Evolutionary conservation across 2,113 vertebrate genomes (phyloP).

Genomic region (Myotis lucifugus): DNA sequence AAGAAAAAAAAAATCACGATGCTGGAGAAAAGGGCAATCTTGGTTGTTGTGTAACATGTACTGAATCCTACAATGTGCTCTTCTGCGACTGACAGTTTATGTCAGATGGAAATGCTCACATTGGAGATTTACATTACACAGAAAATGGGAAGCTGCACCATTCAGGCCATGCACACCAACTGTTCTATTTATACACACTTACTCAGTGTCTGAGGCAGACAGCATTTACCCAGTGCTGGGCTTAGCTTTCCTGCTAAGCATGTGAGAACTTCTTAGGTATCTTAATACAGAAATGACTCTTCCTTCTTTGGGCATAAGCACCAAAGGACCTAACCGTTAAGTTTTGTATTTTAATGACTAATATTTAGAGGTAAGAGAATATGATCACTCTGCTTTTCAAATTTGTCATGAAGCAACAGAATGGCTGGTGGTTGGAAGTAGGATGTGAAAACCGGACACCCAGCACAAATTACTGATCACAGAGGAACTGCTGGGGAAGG

Average conservation of each 20-base stretch:
- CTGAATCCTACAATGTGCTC: not conserved
- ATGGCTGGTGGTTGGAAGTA: not conserved
- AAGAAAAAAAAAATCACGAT: not conserved
- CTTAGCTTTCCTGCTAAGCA: conserved; percentile 67
- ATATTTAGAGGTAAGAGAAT: not conserved
- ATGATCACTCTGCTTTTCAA: not conserved
- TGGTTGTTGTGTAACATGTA: conserved; percentile 54
- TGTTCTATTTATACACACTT: conserved; percentile 71
- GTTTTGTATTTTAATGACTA: not conserved
- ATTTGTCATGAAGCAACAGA: not conserved
- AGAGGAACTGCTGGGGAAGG: not conserved
- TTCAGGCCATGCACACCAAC: not conserved
- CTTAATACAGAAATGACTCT: conserved; percentile 44
- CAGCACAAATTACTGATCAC: not conserved
- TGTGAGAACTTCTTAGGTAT: conserved; percentile 20
- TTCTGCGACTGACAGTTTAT: conserved; percentile 54
- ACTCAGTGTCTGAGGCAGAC: conserved; percentile 60
- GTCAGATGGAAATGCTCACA: conserved; percentile 64
- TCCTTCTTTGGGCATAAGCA: conserved; percentile 2
- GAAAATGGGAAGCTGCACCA: conserved; percentile 19
- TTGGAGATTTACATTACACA: conserved; percentile 62
- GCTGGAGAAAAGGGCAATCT: conserved; percentile 60
- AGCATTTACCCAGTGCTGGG: conserved; percentile 51
- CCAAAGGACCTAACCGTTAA: not conserved
- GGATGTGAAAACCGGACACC: not conserved